Evolutionary conservation across 2,113 vertebrate genomes (phyloP), one percentile per base, ranked within the genome.

Genomic region (Lethenteron reissneri): DNA sequence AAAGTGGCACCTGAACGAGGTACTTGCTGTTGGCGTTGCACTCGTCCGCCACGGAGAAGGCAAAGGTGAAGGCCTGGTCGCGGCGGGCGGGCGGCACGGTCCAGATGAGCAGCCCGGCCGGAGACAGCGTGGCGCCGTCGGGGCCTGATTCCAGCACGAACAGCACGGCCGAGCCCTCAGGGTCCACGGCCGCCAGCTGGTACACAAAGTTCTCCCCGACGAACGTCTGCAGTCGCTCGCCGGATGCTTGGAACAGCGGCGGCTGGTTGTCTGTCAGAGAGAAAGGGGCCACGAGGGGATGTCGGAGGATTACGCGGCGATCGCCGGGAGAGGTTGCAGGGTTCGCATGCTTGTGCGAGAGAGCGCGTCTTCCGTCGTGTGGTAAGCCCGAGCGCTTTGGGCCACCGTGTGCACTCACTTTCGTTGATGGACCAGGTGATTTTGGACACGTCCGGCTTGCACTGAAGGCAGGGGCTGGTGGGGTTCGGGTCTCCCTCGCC

Each of bases 191-290:
- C 4, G 77, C 73, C 10, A 86, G 77, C 79, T 86, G 83, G 80
- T 86, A 87, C 78, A 87, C 82, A 75, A 87, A 88, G 76, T 84
- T 85, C 80, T 85, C 85, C 57, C 81, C 81, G 21, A 78, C 74
- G 72, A 87, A 89, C 1, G 85, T 83, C 75, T 76, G 77, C 73
- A 86, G 79, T 73, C 75, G 72, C 13, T 71, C 76, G 58, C 74
- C 76, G 56, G 83, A 83, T 21, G 12, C 76, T 76, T 83, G 83
- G 78, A 86, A 83, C 62, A 79, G 74, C 19, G 85, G 85, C 7
- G 84, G 81, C 75, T 78, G 76, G 75, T 86, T 88, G 76, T 81
- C 83, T 84, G 77, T 75, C 76, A 77, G 75, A 68, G 64, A 68
- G 21, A 68, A 41, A 41, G 41, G 6, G 41, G 41, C 41, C 41